Conservation (phyloP, 2,888 invertebrate species). For the Allophyes oxyacanthae region DNA sequence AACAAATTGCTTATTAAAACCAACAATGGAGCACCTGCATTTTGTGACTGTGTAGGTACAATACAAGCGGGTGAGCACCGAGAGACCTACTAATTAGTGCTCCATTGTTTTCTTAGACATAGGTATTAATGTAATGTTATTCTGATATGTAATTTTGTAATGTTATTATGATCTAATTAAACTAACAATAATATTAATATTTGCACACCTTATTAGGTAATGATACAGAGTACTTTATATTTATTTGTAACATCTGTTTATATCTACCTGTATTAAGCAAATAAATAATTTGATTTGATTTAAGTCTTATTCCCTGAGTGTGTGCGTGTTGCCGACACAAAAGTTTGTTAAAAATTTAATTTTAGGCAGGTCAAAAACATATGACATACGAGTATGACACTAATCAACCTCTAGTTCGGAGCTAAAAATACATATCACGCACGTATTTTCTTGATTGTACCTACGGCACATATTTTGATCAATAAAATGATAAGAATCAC, state of each 20-base stretch:
- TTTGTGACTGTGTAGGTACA: constrained; percentile 32
- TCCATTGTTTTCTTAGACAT: constrained; percentile 17
- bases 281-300: no score
- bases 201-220: no score
- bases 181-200: no score
- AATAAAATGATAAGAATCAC: constrained; percentile 31
- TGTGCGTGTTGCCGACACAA: background rate
- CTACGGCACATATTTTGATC: constrained; percentile 10
- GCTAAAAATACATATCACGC: constrained; percentile 22
- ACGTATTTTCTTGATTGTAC: constrained; percentile 22
- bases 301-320: no score
- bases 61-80: constrained; percentile 13
- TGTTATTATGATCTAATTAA: no score
- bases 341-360: background rate
- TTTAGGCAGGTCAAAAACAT: constrained; percentile 7
- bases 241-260: no score
- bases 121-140: no score
- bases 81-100: constrained; percentile 31
- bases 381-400: constrained; percentile 16
- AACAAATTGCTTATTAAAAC: constrained; percentile 49
- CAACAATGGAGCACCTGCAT: constrained; percentile 49
- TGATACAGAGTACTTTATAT: no score
- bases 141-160: no score
- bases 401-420: constrained; percentile 31
- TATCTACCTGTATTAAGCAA: no score